Conservation (phyloP, 2,113 vertebrate species). For the Lasiurus borealis region DNA sequence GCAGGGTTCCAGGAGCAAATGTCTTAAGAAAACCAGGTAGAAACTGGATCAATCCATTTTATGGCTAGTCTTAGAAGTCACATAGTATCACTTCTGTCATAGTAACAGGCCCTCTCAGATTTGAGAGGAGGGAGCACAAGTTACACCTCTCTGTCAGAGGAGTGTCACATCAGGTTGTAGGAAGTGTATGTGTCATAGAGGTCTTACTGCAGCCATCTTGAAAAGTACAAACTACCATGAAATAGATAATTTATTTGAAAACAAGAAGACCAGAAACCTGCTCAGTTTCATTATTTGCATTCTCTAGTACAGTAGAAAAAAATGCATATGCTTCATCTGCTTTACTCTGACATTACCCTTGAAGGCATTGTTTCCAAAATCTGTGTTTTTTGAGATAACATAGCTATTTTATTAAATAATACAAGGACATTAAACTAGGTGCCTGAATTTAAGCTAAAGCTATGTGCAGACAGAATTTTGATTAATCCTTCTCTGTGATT, state of each 20-base stretch:
- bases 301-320: background rate
- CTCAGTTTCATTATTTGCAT: background rate
- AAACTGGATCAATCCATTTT: background rate
- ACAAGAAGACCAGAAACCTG: background rate
- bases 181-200: background rate
- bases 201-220: background rate
- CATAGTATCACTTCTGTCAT: background rate
- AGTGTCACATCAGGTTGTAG: background rate
- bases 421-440: conserved; percentile 13
- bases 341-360: conserved; percentile 11
- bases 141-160: background rate
- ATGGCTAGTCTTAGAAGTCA: background rate
- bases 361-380: background rate
- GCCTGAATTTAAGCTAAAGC: conserved; percentile 10
- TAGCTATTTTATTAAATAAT: conserved; percentile 31
- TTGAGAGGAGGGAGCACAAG: background rate
- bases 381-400: background rate
- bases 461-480: background rate
- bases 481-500: background rate
- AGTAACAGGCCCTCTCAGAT: background rate
- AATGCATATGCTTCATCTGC: background rate
- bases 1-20: background rate
- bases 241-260: background rate
- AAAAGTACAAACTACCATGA: background rate
- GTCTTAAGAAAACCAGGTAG: background rate